A percentile compares a stretch with the other conserved stretches of the same genome.
These are phyloP conservation scores for Erpetoichthys calabaricus DNA, from an alignment of 2,797 vertebrate genomes.

Conservation along the genomic window DNA sequence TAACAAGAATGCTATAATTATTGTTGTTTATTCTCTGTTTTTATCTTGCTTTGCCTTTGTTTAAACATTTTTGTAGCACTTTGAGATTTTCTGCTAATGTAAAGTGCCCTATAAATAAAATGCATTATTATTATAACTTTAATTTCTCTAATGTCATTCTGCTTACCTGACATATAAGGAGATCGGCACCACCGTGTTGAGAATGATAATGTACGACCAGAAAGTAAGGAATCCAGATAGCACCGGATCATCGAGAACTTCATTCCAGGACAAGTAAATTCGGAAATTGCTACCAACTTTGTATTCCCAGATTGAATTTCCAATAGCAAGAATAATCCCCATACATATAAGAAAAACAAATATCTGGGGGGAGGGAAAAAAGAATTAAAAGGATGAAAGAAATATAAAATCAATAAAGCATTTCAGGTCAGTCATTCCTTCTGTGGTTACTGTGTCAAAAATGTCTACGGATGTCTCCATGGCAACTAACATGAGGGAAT, in stretches of 20 bases:
- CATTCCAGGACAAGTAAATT: conserved; percentile 37
- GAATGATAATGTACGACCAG: conserved; percentile 62
- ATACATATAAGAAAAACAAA: conserved; percentile 57
- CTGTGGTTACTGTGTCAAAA: not conserved
- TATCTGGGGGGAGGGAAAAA: conserved; percentile 41
- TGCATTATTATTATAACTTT: too few relatives aligned
- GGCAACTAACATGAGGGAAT: not conserved
- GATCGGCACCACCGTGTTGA: conserved; percentile 63
- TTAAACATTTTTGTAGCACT: too few relatives aligned
- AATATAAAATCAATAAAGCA: not conserved
- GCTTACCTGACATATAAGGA: conserved; percentile 61
- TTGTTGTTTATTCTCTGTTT: too few relatives aligned
- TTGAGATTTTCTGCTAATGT: too few relatives aligned
- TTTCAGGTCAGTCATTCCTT: not conserved
- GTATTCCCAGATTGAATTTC: conserved; percentile 56
- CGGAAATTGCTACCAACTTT: conserved; percentile 40
- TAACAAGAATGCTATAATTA: too few relatives aligned
- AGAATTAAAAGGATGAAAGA: not conserved
- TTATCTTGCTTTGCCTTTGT: too few relatives aligned
- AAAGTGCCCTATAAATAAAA: too few relatives aligned
- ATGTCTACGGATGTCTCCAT: too few relatives aligned
- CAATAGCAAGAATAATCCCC: conserved; percentile 51
- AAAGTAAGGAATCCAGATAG: conserved; percentile 61
- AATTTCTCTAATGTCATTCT: conserved; percentile 1
- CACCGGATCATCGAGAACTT: conserved; percentile 31